Evolutionary conservation across 2,888 invertebrate genomes (phyloP).

Genomic region (Anthrax anthrax): DNA sequence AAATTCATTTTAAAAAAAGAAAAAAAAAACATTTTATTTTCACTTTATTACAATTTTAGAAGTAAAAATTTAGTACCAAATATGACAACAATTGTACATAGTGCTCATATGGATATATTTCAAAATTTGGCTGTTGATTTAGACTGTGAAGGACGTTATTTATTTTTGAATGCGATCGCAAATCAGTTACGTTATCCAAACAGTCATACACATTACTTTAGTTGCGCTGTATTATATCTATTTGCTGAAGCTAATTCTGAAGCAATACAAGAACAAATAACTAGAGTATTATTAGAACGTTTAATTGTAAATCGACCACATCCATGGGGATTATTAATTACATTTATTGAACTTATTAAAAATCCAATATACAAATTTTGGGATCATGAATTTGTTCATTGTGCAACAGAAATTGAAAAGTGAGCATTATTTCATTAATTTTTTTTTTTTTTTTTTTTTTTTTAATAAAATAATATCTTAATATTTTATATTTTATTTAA

Average conservation of each 20-base stretch:
- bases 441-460: not conserved
- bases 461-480: not conserved
- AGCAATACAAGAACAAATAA: constrained; percentile 97
- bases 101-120: constrained; percentile 99
- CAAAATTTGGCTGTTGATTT: constrained; percentile 96
- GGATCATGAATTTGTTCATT: constrained; percentile 98
- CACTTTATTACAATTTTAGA: constrained; percentile 31
- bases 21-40: not conserved
- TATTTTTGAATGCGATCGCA: constrained; percentile 96
- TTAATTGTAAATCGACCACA: constrained; percentile 97
- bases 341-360: constrained; percentile 97
- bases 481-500: not conserved
- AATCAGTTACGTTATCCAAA: constrained; percentile 98
- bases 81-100: constrained; percentile 96
- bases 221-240: constrained; percentile 89
- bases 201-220: constrained; percentile 99
- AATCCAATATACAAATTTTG: constrained; percentile 98
- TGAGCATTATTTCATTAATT: constrained; percentile 42
- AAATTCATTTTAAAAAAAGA: not conserved
- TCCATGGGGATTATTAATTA: constrained; percentile 97
- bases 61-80: constrained; percentile 84
- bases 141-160: constrained; percentile 89
- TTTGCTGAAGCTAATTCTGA: constrained; percentile 96
- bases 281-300: constrained; percentile 86
- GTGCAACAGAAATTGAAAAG: constrained; percentile 99